phyloP scores from a whole-genome alignment of 2,797 vertebrate genomes.

The Eidolon dupreanum region DNA sequence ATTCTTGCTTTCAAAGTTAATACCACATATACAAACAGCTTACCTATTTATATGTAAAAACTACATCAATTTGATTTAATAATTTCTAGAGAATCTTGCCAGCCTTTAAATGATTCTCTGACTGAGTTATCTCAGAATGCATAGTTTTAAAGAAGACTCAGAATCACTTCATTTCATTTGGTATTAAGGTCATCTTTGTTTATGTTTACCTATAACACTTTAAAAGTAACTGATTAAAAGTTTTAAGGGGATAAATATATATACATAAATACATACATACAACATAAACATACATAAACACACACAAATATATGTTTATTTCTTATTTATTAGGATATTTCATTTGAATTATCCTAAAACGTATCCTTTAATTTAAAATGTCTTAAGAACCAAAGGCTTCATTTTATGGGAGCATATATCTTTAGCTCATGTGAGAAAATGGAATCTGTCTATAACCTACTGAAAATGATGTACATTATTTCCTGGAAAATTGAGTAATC shows the following conservation, averaged over 20 bases:
- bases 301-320: not conserved
- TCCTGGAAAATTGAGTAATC: conserved; percentile 26
- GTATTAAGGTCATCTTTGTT: not conserved
- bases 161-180: not conserved
- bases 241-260: not conserved
- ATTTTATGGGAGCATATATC: not conserved
- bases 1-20: conserved; percentile 31
- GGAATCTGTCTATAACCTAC: not conserved
- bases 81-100: conserved; percentile 11
- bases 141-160: not conserved
- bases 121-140: conserved; percentile 13
- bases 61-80: not conserved
- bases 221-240: conserved; percentile 33
- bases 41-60: not conserved
- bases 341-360: conserved; percentile 52
- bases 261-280: not conserved
- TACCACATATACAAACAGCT: not conserved
- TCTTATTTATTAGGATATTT: not conserved
- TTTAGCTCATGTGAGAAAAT: conserved; percentile 34
- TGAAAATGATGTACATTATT: conserved; percentile 17
- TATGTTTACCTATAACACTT: not conserved
- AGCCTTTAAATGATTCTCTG: conserved; percentile 8
- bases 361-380: conserved; percentile 39
- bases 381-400: conserved; percentile 41
- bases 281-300: not conserved